Evolutionary conservation across 2,113 vertebrate genomes (phyloP), one percentile per base, ranked within the genome.

Genomic region (Ancistrus triradiatus): DNA sequence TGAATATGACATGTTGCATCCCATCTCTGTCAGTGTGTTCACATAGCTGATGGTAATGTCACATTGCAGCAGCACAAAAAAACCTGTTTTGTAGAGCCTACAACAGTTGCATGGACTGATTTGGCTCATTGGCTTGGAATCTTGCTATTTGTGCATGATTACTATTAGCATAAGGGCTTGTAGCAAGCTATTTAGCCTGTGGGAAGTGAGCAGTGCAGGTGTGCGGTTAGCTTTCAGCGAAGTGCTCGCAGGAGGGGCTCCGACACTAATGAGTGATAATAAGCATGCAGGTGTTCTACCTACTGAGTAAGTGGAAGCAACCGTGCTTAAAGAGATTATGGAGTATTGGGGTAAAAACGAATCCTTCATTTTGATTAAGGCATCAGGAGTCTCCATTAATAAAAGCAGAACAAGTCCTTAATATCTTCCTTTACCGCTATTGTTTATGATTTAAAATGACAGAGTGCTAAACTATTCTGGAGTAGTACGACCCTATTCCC

Each of bases 401-500:
- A 69, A 59, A 31, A 49, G 50, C 35, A 37, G 35, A 68, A 72
- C 51, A 48, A 61, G 35, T 59, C 52, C 19, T 73, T 59, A 21
- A 66, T 49, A 55, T 44, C 49, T 51, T 72, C 60, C 44, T 56
- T 46, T 18, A 59, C 44, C n/a, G 35, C 31, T 27, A n/a, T 51
- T 62, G 38, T 62, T 50, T 60, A 62, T 68, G 37, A 33, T 63
- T 64, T 58, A 61, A 63, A 70, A 68, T 61, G n/a, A 48, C 58
- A 15, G n/a, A 58, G 50, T 33, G 52, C 59, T 64, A 51, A 63
- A 50, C 52, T 59, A 48, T 72, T 66, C 64, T 55, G 22, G n/a
- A 38, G 25, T 51, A 51, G 33, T 66, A 18, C 40, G 43, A 50
- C 48, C 25, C 38, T 48, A 44, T 50, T 58, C 22, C 27, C 37